Conservation (phyloP, 2,888 invertebrate species). For the Aproaerema taeniolella region DNA sequence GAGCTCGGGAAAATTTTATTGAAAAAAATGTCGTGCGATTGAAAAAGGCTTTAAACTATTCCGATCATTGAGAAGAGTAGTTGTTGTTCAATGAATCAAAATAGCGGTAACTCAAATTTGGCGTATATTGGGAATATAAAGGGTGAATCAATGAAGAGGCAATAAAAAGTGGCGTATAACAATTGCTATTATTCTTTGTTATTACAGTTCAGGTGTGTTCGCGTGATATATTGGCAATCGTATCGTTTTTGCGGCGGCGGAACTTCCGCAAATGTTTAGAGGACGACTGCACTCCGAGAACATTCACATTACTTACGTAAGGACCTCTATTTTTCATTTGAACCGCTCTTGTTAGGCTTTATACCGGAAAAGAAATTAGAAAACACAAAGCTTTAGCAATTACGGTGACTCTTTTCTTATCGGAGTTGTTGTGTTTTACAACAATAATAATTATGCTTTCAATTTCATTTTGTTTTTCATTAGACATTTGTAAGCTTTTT, state of each 20-base stretch:
- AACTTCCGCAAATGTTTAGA: slow-evolving; percentile 37
- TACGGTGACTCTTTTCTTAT: not conserved
- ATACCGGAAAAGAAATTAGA: not conserved
- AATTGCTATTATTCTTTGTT: slow-evolving; percentile 68
- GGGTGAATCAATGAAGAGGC: slow-evolving; percentile 55
- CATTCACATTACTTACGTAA: slow-evolving; percentile 2
- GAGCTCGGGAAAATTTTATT: too few relatives aligned
- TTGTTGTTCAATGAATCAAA: slow-evolving; percentile 25
- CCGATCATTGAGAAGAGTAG: too few relatives aligned
- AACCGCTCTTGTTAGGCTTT: not conserved
- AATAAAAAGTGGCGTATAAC: slow-evolving; percentile 64
- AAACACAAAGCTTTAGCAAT: not conserved
- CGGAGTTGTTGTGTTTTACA: not conserved
- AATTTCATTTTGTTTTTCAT: too few relatives aligned
- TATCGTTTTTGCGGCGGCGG: slow-evolving; percentile 28
- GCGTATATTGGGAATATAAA: slow-evolving; percentile 25
- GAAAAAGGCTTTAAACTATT: too few relatives aligned
- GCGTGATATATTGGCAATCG: slow-evolving; percentile 61
- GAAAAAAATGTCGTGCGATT: too few relatives aligned
- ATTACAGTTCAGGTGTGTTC: slow-evolving; percentile 69
- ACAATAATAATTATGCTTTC: too few relatives aligned
- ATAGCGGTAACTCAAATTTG: slow-evolving; percentile 11
- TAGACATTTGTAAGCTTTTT: too few relatives aligned
- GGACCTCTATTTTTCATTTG: not conserved
- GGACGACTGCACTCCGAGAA: slow-evolving; percentile 27